Percentiles rank a stretch among this genome's conserved stretches.
phyloP scores from a whole-genome alignment of 2,888 invertebrate species.

The Mesoligia furuncula region DNA sequence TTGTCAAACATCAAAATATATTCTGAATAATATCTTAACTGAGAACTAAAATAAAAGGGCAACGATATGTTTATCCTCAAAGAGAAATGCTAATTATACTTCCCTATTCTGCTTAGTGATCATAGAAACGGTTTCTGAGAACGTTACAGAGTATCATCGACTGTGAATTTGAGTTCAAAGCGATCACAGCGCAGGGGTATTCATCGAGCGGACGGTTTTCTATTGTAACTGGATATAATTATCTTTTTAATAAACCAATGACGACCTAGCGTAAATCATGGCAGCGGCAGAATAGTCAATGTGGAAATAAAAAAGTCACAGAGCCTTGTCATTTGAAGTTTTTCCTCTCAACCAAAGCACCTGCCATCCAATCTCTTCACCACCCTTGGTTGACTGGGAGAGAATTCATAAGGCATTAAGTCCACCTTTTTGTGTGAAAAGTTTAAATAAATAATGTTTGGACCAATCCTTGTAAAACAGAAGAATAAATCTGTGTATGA shows the following conservation, averaged over 20 bases:
- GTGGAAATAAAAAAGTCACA: not conserved
- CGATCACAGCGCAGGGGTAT: conserved; percentile 21
- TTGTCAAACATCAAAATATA: not conserved
- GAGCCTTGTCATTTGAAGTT: no score
- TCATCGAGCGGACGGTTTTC: conserved; percentile 3
- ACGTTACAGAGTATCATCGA: conserved; percentile 35
- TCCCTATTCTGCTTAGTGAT: conserved; percentile 37
- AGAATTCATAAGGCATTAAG: no score
- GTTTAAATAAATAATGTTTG: no score
- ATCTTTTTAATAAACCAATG: conserved; percentile 4
- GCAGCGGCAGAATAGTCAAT: not conserved
- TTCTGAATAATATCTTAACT: conserved; percentile 13
- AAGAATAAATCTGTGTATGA: no score
- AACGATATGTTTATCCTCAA: conserved; percentile 39
- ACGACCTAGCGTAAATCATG: not conserved
- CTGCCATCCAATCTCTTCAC: no score
- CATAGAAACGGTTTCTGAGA: conserved; percentile 56
- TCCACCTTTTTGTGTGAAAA: no score
- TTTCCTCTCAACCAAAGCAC: no score
- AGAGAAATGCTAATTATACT: conserved; percentile 43
- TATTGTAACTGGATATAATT: conserved; percentile 1
- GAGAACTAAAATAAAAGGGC: conserved; percentile 18
- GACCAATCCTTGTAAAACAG: no score
- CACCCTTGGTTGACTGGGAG: no score
- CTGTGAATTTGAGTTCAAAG: conserved; percentile 62